Evolutionary conservation across 30 jellyfish, hydroid and myxozoan genomes (phyloP), one percentile per base, ranked within the genome.

Genomic region (Aurelia aurita complex sp. Pacific): DNA sequence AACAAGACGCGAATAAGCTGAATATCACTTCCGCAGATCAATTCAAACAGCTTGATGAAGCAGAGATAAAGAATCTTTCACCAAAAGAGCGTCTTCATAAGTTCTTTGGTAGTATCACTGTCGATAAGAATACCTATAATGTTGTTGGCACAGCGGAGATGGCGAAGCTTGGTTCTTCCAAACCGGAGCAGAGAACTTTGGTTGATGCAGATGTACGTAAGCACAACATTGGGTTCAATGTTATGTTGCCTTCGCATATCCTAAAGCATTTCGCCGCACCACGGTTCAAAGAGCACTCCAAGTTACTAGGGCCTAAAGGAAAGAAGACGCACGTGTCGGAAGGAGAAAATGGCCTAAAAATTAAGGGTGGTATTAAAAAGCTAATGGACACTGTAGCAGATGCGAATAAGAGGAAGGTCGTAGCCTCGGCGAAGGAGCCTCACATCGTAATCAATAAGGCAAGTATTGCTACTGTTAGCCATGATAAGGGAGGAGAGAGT

Each of bases 141-240:
- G 94, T 92, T 50, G 82, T 80, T 11, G 98, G 98, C 10, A 92
- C 97, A 34, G 98, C 98, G 10, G 90, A 87, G 10, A 94, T 87
- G 76, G 97, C 88, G 5, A 61, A 51, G 61, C 61, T 77, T 6
- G 70, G 33, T 11, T 69, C 53, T 32, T 57, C 81, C 55, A 64
- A 55, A 36, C 74, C 70, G 54, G 80, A 67, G 66, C 43, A 60
- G 85, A 86, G 60, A 38, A 19, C 84, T 54, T 76, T 64, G 16
- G 74, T 81, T 10, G 97, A 92, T 66, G 66, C 89, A 14, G 98
- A 92, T 75, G 90, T 88, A 33, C 81, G 97, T 33, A 92, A 92
- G 64, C 98, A 92, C 51, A 92, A 92, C 65, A 92, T 92, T 38
- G 98, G 98, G 16, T 92, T 92, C 83, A 92, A 92, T 73, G 97